These are phyloP conservation scores for Drosophila fungiperda DNA, from an alignment of 2,888 invertebrate species.

Conservation along the genomic window DNA sequence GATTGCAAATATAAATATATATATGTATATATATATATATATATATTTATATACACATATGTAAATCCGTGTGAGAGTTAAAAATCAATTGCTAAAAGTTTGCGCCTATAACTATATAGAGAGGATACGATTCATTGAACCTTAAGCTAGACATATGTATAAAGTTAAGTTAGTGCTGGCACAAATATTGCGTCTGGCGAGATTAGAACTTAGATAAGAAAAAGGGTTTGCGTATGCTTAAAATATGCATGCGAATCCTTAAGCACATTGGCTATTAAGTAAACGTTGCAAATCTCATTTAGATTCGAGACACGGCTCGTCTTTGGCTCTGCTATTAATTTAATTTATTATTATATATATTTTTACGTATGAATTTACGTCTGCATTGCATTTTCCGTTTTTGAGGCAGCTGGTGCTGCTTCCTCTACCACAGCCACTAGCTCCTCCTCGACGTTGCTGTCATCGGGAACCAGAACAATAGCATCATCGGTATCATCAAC, in stretches of 20 bases:
- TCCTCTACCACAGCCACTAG: neutral
- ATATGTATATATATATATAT: no score
- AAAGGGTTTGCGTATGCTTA: slow-evolving; percentile 22
- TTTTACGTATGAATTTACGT: slow-evolving; percentile 23
- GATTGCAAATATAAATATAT: neutral
- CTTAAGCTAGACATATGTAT: slow-evolving; percentile 37
- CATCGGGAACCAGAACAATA: slow-evolving; percentile 46
- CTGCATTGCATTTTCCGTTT: slow-evolving; percentile 5
- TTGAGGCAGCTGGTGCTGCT: neutral
- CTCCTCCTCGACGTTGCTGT: slow-evolving; percentile 14
- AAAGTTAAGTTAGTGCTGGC: slow-evolving; percentile 61
- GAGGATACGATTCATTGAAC: slow-evolving; percentile 28
- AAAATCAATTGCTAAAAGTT: slow-evolving; percentile 10
- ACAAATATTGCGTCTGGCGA: slow-evolving; percentile 58
- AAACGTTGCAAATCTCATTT: slow-evolving; percentile 76
- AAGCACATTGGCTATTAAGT: slow-evolving; percentile 71
- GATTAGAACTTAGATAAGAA: slow-evolving; percentile 26
- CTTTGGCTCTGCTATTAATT: slow-evolving; percentile 68
- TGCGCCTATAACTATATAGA: slow-evolving; percentile 20
- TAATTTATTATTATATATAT: neutral
- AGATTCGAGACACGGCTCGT: slow-evolving; percentile 73
- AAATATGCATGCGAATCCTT: slow-evolving; percentile 49
- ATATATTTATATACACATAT: slow-evolving; percentile 1
- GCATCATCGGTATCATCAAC: slow-evolving; percentile 24
- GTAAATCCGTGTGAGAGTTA: neutral